phyloP scores from a whole-genome alignment of 2,113 vertebrate genomes.

The Felis catus region F.catus_Fca126_mat1.0 CM031414.1:47359001-47359500 shows the following conservation, averaged over 20 bases:
- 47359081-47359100: too few relatives aligned
- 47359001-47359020: too few relatives aligned
- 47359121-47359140: too few relatives aligned
- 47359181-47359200: too few relatives aligned
- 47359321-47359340: neutral
- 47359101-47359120: too few relatives aligned
- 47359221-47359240: neutral
- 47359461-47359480: neutral
- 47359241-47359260: neutral
- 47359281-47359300: neutral
- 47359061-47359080: too few relatives aligned
- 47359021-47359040: too few relatives aligned
- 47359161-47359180: too few relatives aligned
- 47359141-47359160: too few relatives aligned
- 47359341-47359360: neutral
- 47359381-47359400: conserved; percentile 66
- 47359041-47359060: too few relatives aligned
- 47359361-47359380: neutral
- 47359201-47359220: neutral
- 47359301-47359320: neutral
- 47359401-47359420: conserved; percentile 68
- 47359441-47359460: conserved; percentile 15
- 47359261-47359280: neutral
- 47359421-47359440: conserved; percentile 55
- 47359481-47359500: conserved; percentile 43